A percentile compares a stretch with the other conserved stretches of the same genome.
phyloP scores from a whole-genome alignment of 2,888 invertebrate genomes.

The Serripes groenlandicus region DNA sequence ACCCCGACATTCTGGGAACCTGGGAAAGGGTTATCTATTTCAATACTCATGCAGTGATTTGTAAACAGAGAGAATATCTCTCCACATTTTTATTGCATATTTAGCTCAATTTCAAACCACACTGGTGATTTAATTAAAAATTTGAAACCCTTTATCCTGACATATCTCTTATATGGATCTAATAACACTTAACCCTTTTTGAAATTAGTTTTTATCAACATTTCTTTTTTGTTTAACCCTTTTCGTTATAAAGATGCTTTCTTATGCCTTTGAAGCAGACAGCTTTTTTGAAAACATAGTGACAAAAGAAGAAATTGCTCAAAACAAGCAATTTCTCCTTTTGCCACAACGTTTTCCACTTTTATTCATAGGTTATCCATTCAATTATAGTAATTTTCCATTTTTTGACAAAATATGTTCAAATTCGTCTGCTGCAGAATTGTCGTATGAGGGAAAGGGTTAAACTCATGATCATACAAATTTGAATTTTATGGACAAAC shows the following conservation, averaged over 20 bases:
- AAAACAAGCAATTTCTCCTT: background rate
- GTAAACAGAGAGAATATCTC: constrained; percentile 13
- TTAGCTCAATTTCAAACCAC: constrained; percentile 1
- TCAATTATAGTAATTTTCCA: too few relatives aligned
- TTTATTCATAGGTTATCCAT: background rate
- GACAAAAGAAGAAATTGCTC: background rate
- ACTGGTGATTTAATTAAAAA: constrained; percentile 20
- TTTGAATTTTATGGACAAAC: too few relatives aligned
- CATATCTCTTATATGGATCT: background rate
- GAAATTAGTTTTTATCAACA: background rate
- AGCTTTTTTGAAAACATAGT: background rate
- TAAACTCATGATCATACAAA: too few relatives aligned
- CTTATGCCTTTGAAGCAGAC: too few relatives aligned
- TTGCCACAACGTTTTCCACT: background rate
- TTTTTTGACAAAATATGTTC: too few relatives aligned
- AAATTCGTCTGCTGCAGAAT: too few relatives aligned
- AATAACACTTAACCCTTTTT: background rate
- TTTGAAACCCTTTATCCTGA: constrained; percentile 5
- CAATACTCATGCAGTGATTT: background rate
- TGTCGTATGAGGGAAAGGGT: too few relatives aligned
- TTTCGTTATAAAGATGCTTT: too few relatives aligned
- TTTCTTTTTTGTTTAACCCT: background rate
- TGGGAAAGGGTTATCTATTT: background rate
- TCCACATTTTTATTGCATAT: constrained; percentile 15
- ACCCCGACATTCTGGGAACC: background rate